These are phyloP conservation scores for Trachymyrmex cornetzi DNA, from an alignment of 1,140 invertebrate species.

Conservation along the genomic window DNA sequence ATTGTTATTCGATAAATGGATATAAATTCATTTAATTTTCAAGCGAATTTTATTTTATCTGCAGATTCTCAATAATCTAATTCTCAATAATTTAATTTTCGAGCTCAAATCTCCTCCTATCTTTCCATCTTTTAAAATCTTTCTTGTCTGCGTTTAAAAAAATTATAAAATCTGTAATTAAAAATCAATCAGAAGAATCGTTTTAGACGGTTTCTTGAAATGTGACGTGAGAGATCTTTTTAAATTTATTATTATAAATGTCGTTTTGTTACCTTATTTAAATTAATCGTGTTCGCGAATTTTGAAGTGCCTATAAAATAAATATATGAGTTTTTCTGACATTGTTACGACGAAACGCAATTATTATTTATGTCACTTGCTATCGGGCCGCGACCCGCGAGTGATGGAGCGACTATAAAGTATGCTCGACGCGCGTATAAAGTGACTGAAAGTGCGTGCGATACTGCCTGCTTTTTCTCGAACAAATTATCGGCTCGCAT, in stretches of 20 bases:
- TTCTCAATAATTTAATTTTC: not conserved
- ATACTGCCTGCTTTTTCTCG: conserved; percentile 25
- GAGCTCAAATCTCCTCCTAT: not conserved
- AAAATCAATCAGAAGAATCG: not conserved
- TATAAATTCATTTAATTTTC: not conserved
- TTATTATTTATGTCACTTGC: conserved; percentile 12
- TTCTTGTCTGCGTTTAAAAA: not conserved
- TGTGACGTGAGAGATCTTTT: not conserved
- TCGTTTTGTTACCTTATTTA: not conserved
- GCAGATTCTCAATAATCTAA: not conserved
- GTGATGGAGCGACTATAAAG: not conserved
- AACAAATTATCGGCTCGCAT: conserved; percentile 56
- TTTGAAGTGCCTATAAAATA: not conserved
- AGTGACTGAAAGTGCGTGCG: conserved; percentile 32
- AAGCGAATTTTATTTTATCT: not conserved
- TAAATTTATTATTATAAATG: not conserved
- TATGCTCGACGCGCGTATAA: not conserved
- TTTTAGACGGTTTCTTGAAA: no score
- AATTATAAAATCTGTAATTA: not conserved
- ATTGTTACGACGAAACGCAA: not conserved
- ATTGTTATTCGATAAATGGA: not conserved
- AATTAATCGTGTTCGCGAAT: not conserved
- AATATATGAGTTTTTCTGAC: not conserved
- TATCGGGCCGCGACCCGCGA: not conserved
- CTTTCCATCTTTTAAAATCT: not conserved